Conservation (phyloP, 2,888 invertebrate genomes). For the Caenorhabditis becei region DNA sequence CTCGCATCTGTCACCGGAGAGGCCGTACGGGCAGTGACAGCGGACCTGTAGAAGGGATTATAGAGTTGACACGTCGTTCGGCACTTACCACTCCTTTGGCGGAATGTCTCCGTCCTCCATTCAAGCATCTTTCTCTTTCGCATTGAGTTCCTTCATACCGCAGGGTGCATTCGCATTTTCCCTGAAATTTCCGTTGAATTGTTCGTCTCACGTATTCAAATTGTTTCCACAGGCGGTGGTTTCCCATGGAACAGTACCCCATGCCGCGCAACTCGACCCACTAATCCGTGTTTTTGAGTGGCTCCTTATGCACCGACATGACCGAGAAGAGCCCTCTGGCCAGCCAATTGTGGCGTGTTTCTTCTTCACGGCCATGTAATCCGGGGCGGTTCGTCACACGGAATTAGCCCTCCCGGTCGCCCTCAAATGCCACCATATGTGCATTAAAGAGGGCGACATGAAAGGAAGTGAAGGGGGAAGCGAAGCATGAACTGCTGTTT, state of each 20-base stretch:
- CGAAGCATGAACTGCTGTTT: conserved; percentile 46
- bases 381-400: conserved; percentile 53
- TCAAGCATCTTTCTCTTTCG: conserved; percentile 68
- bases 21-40: conserved; percentile 72
- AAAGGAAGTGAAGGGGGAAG: conserved; percentile 27
- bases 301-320: conserved; percentile 54
- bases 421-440: conserved; percentile 51
- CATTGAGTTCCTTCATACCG: conserved; percentile 68
- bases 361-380: conserved; percentile 39
- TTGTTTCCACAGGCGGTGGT: no score
- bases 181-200: no score
- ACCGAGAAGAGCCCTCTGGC: conserved; percentile 48
- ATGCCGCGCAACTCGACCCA: conserved; percentile 56
- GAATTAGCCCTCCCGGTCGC: conserved; percentile 36
- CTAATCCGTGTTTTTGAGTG: conserved; percentile 60
- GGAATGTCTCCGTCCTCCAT: conserved; percentile 67
- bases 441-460: conserved; percentile 34
- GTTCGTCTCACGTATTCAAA: no score
- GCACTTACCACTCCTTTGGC: conserved; percentile 57
- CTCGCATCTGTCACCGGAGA: conserved; percentile 70
- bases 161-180: conserved; percentile 70
- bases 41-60: conserved; percentile 40
- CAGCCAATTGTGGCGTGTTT: conserved; percentile 55
- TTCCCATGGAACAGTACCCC: conserved; percentile 47
- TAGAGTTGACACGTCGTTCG: not conserved